Conservation (phyloP, 2,888 invertebrate genomes). For the Rotaria magnacalcarata region DNA sequence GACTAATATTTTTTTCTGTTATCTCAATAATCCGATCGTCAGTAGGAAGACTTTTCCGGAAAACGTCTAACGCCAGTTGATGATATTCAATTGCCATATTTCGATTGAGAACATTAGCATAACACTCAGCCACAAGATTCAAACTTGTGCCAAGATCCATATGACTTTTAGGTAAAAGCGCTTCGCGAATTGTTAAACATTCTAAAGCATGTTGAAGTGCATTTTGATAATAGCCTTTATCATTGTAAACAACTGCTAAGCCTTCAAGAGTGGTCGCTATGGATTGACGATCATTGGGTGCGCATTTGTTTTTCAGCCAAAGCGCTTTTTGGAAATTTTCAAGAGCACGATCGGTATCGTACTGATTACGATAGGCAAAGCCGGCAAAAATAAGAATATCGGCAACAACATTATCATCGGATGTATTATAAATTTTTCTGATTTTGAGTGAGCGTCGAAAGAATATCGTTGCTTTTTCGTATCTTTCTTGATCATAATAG, state of each 20-base stretch:
- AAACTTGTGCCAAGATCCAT: background rate
- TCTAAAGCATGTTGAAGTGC: background rate
- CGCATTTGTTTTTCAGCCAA: background rate
- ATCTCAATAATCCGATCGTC: background rate
- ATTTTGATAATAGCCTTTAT: background rate
- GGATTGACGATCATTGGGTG: background rate
- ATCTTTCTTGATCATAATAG: background rate
- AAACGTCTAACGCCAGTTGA: background rate
- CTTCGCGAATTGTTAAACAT: background rate
- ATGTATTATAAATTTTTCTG: background rate
- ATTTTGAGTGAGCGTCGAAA: too few species aligned
- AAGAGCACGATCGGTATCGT: background rate
- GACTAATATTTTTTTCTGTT: background rate
- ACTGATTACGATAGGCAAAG: background rate
- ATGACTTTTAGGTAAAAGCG: background rate
- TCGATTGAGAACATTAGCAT: background rate
- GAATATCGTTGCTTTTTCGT: background rate
- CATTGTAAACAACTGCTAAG: background rate
- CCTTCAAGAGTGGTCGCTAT: background rate
- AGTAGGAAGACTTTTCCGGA: background rate
- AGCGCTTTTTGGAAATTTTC: background rate
- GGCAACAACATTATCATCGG: background rate
- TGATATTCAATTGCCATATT: background rate
- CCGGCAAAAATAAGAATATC: background rate
- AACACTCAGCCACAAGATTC: background rate